phyloP scores from a whole-genome alignment of 2,888 invertebrate species.

The Diarsia rubi region DNA sequence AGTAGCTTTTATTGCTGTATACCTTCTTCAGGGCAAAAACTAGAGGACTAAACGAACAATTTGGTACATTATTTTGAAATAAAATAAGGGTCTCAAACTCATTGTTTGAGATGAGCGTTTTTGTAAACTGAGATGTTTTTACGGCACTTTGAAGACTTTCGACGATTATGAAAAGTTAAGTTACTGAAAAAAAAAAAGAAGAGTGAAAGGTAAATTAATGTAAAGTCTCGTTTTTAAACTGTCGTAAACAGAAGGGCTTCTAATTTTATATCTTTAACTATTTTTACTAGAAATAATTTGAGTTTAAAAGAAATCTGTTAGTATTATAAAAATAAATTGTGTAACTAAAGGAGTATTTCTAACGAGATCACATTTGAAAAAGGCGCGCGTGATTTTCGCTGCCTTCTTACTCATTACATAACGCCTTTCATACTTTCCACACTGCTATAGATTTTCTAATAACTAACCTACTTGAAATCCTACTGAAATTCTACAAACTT shows the following conservation, averaged over 20 bases:
- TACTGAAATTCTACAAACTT: not conserved
- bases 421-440: not conserved
- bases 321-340: not conserved
- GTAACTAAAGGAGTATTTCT: not conserved
- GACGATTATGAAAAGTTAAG: slow-evolving; percentile 27
- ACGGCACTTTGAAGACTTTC: slow-evolving; percentile 26
- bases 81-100: slow-evolving; percentile 25
- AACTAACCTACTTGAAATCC: not conserved
- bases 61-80: slow-evolving; percentile 42
- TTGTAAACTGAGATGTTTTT: slow-evolving; percentile 28
- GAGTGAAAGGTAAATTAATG: slow-evolving; percentile 25
- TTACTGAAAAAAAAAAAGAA: too few relatives aligned
- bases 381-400: not conserved
- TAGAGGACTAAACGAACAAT: slow-evolving; percentile 18
- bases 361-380: not conserved
- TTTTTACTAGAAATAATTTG: not conserved
- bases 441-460: not conserved
- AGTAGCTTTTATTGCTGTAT: slow-evolving; percentile 41
- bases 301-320: not conserved
- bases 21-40: slow-evolving; percentile 35
- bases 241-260: not conserved
- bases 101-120: slow-evolving; percentile 34
- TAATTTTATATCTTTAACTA: not conserved
- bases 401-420: not conserved
- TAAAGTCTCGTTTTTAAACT: not conserved